Conservation (phyloP, 2,888 invertebrate genomes). For the Agriopis aurantiaria region DNA sequence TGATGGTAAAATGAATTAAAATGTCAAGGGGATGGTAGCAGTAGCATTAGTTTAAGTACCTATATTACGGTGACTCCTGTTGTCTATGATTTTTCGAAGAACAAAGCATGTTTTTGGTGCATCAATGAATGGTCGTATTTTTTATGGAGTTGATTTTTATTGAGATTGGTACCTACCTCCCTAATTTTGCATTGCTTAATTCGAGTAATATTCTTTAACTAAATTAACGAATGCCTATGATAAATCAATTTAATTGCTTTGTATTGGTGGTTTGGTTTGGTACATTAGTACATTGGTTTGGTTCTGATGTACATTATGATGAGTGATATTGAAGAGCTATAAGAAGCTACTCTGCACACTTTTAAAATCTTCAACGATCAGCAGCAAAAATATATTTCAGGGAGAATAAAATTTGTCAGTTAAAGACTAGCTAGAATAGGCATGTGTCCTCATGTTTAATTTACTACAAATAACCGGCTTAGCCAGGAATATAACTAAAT, state of each 20-base stretch:
- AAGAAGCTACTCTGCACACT: too few species aligned
- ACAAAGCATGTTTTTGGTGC: slow-evolving; percentile 3
- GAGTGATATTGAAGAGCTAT: background rate
- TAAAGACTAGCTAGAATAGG: too few species aligned
- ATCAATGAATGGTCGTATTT: background rate
- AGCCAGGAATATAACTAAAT: too few species aligned
- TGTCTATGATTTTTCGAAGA: background rate
- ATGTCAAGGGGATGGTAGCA: background rate
- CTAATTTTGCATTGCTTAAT: background rate
- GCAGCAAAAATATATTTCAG: too few species aligned
- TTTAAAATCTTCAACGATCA: too few species aligned
- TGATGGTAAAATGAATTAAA: background rate
- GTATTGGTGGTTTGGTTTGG: background rate
- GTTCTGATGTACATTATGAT: too few species aligned
- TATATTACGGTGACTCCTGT: background rate
- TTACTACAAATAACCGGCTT: too few species aligned
- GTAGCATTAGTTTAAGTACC: background rate
- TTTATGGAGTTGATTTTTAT: background rate
- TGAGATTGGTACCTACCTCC: too few species aligned
- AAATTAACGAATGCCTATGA: background rate
- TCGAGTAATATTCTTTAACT: background rate
- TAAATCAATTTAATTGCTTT: background rate
- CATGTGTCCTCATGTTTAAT: too few species aligned
- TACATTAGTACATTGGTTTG: background rate
- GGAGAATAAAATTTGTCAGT: too few species aligned